phyloP scores from a whole-genome alignment of 2,113 vertebrate species.

The Heliornis fulica region DNA sequence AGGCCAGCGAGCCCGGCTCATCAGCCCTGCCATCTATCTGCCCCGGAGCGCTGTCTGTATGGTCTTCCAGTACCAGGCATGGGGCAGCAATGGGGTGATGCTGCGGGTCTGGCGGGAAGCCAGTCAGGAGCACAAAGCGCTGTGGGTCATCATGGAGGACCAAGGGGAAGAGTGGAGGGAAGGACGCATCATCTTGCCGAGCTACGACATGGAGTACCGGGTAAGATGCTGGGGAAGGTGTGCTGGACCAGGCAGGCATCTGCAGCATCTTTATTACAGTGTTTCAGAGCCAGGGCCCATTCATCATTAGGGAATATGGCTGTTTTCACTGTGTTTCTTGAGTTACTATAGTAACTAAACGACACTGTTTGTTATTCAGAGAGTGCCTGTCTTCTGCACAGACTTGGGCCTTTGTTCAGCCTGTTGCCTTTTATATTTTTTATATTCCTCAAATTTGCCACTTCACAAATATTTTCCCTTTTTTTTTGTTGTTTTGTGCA shows the following conservation, averaged over 20 bases:
- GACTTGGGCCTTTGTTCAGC: constrained; percentile 77
- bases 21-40: constrained; percentile 87
- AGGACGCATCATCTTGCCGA: constrained; percentile 90
- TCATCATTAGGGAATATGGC: constrained; percentile 72
- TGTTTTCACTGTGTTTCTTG: constrained; percentile 78
- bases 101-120: constrained; percentile 87
- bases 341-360: constrained; percentile 80
- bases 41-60: constrained; percentile 87
- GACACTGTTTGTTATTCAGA: constrained; percentile 83
- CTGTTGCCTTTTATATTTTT: constrained; percentile 75
- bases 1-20: constrained; percentile 83
- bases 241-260: not conserved
- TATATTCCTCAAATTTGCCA: constrained; percentile 64
- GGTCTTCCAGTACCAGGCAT: constrained; percentile 89
- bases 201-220: constrained; percentile 90
- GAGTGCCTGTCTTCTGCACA: constrained; percentile 76
- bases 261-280: constrained; percentile 33
- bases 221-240: constrained; percentile 64
- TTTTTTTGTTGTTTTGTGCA: not conserved
- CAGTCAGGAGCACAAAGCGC: constrained; percentile 85
- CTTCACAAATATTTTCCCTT: constrained; percentile 55
- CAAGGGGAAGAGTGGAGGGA: constrained; percentile 92
- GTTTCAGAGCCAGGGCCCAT: constrained; percentile 64
- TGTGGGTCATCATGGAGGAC: constrained; percentile 89
- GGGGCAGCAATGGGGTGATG: constrained; percentile 82